Base-by-base conservation (phyloP, 1,140 invertebrate genomes). In the Dryas iulia region DNA sequence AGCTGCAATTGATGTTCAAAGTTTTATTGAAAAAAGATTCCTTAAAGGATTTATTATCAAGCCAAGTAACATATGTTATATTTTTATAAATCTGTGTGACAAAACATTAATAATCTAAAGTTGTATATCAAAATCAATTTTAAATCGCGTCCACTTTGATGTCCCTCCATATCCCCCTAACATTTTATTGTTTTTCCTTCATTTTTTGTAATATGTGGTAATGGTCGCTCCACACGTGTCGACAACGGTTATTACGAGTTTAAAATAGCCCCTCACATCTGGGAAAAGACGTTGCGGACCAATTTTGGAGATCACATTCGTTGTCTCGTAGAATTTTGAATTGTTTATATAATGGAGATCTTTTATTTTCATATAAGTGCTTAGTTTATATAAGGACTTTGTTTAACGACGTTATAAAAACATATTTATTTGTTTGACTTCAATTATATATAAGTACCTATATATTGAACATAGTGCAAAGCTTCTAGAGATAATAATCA, bases 171-270 rank as follows among this genome's bases (percentile, higher is more conserved):
- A 71, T 68, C 71, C 70, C 81, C 79, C 81, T 74, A 66, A 59
- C 63, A 77, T 82, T 90, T 90, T 89, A 89, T 87, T 90, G 83
- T 90, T 89, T 90, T 88, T 84, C 84, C 79, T 76, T 61, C 75
- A 80, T 88, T 91, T 91, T 91, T 91, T 89, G 87, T 91, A 91
- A 91, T 91, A 91, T 91, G 89, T 87, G 88, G 86, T 91, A 91
- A 91, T 91, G 88, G 87, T 78, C 78, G 81, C 70, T 79, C 74
- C 86, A 88, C 88, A 91, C 87, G 87, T 91, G 88, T 83, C 82
- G 88, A 81, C 82, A 85, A 87, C 83, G 83, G 83, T 88, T 91
- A 87, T 90, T 90, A 90, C 82, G 87, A 91, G 89, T 91, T 91
- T 91, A 91, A 91, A 91, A 91, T 91, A 91, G 85, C 88, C 87